phyloP scores from a whole-genome alignment of 2,113 vertebrate species.

The Perccottus glenii region DNA sequence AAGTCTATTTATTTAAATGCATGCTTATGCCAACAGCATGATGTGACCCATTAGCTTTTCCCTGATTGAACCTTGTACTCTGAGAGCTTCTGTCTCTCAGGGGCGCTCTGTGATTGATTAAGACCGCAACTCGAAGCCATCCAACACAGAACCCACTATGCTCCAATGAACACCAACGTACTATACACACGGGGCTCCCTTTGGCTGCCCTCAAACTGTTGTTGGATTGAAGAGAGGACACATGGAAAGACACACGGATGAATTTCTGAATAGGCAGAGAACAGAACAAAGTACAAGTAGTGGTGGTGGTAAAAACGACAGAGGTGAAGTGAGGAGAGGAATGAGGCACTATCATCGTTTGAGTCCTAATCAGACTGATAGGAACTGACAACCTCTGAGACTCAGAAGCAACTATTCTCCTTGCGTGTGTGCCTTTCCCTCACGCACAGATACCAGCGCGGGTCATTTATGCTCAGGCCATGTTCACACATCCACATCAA shows the following conservation, averaged over 20 bases:
- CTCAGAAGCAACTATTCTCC: conserved; percentile 38
- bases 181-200: background rate
- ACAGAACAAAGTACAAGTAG: background rate
- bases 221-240: background rate
- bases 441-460: conserved; percentile 1
- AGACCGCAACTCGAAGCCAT: conserved; percentile 16
- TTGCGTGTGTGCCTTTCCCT: conserved; percentile 8
- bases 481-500: conserved; percentile 43
- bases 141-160: conserved; percentile 4
- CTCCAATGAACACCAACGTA: background rate
- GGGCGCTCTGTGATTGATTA: conserved; percentile 35
- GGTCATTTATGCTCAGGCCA: conserved; percentile 44
- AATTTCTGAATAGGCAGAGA: background rate
- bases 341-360: conserved; percentile 41
- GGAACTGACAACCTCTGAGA: conserved; percentile 56
- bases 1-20: conserved; percentile 11
- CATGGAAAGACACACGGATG: background rate
- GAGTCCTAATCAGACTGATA: conserved; percentile 66
- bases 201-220: conserved; percentile 3
- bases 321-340: conserved; percentile 34
- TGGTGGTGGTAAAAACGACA: conserved; percentile 11
- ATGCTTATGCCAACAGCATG: conserved; percentile 20
- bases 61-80: conserved; percentile 23
- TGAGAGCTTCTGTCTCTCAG: conserved; percentile 26
- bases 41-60: conserved; percentile 16